Evolutionary conservation across 2,888 invertebrate genomes (phyloP).

Genomic region (Catocala nupta): DNA sequence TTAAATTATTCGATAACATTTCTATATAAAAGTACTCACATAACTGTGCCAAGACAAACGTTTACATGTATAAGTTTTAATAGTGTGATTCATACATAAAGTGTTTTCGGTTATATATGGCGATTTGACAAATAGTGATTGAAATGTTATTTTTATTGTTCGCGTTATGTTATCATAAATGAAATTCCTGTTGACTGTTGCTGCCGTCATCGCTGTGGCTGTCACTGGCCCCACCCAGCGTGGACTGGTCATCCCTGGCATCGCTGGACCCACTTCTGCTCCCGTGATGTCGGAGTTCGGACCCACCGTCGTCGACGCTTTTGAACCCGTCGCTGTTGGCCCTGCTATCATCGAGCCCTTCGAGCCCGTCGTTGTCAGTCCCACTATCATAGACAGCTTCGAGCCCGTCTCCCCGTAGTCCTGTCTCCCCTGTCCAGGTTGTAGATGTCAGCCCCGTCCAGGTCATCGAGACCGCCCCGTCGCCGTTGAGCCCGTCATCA

Average conservation of each 20-base stretch:
- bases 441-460: conserved; percentile 42
- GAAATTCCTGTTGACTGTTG: conserved; percentile 38
- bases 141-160: background rate
- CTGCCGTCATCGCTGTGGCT: conserved; percentile 43
- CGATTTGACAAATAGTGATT: no score
- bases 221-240: conserved; percentile 28
- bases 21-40: background rate
- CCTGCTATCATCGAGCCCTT: conserved; percentile 53
- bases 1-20: background rate
- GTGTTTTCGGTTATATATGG: no score
- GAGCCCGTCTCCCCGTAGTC: background rate
- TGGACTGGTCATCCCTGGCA: conserved; percentile 19
- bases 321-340: conserved; percentile 48
- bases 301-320: conserved; percentile 34
- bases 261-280: conserved; percentile 21
- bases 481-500: conserved; percentile 44
- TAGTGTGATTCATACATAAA: no score
- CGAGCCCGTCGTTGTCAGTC: conserved; percentile 35
- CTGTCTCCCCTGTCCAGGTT: background rate
- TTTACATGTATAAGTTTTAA: background rate
- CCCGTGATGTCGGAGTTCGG: conserved; percentile 20
- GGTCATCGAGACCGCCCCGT: conserved; percentile 35
- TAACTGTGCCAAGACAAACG: background rate
- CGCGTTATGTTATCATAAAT: background rate
- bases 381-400: conserved; percentile 25